These are phyloP conservation scores for Tiliacea aurago DNA, from an alignment of 2,888 invertebrate species.

Conservation along the genomic window DNA sequence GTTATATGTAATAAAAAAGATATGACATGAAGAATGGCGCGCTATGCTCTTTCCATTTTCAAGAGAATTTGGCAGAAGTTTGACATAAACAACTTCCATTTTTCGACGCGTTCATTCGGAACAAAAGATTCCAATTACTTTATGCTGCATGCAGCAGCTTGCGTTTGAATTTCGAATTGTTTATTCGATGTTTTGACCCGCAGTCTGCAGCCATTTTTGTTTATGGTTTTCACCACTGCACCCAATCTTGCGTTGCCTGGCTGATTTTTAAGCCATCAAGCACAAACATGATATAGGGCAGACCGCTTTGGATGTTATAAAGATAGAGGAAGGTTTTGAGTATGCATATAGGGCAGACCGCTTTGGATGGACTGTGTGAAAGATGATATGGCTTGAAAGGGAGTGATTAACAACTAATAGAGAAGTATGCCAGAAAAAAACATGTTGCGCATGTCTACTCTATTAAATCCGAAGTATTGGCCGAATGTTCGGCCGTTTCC, in stretches of 20 bases:
- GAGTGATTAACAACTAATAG: too few species aligned
- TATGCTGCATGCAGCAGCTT: slow-evolving; percentile 11
- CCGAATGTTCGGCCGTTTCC: too few species aligned
- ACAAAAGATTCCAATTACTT: slow-evolving; percentile 29
- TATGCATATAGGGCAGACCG: too few species aligned
- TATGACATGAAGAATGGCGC: slow-evolving; percentile 25
- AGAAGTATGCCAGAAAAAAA: too few species aligned
- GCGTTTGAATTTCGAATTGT: slow-evolving; percentile 32
- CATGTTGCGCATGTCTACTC: too few species aligned
- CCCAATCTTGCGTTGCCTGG: background rate
- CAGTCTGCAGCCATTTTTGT: slow-evolving; percentile 4
- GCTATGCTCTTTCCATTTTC: slow-evolving; percentile 27
- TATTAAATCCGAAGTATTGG: too few species aligned
- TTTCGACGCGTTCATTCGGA: slow-evolving; percentile 12
- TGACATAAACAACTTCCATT: slow-evolving; percentile 22
- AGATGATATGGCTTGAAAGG: too few species aligned
- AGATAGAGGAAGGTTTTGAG: too few species aligned
- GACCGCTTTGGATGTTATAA: background rate
- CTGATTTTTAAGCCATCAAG: background rate
- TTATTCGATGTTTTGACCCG: background rate
- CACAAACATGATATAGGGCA: background rate
- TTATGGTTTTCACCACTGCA: slow-evolving; percentile 6
- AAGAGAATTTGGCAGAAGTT: slow-evolving; percentile 39
- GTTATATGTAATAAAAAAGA: slow-evolving; percentile 42
- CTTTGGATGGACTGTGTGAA: too few species aligned